A percentile compares a stretch with the other conserved stretches of the same genome.
Conservation (phyloP, 2,888 invertebrate genomes). For the Emmelina monodactyla region DNA sequence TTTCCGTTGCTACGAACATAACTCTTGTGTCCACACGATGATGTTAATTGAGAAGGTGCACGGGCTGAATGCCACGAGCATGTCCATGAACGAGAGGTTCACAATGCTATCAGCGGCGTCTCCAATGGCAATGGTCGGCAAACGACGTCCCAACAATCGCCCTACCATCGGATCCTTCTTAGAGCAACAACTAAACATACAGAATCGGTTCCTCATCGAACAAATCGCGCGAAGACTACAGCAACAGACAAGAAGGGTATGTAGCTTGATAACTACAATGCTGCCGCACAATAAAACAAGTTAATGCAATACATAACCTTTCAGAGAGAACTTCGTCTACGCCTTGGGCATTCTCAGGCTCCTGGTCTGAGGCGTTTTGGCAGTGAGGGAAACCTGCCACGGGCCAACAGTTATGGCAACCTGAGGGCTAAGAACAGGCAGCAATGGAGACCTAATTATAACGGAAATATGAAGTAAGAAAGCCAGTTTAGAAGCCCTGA, state of each 20-base stretch:
- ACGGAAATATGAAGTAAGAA: too few relatives aligned
- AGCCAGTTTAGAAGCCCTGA: too few relatives aligned
- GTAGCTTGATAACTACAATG: too few relatives aligned
- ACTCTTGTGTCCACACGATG: too few relatives aligned
- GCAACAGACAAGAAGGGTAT: conserved; percentile 33
- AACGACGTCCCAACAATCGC: conserved; percentile 15
- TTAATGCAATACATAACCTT: not conserved
- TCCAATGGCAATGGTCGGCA: conserved; percentile 17
- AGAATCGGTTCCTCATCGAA: conserved; percentile 26
- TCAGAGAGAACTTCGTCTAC: not conserved
- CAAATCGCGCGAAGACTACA: conserved; percentile 35
- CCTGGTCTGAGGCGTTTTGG: conserved; percentile 28
- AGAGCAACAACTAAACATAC: conserved; percentile 21
- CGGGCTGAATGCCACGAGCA: conserved; percentile 49
- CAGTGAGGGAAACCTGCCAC: conserved; percentile 30
- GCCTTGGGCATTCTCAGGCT: not conserved
- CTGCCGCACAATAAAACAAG: not conserved
- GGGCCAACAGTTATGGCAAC: conserved; percentile 35
- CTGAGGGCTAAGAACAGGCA: conserved; percentile 24
- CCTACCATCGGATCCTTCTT: conserved; percentile 18
- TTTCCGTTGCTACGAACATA: not conserved
- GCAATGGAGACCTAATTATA: too few relatives aligned
- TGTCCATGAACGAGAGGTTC: conserved; percentile 41
- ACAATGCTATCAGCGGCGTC: conserved; percentile 26
- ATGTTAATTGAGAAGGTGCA: conserved; percentile 47